phyloP scores from a whole-genome alignment of 2,113 vertebrate genomes.

The Tetrao urogallus region DNA sequence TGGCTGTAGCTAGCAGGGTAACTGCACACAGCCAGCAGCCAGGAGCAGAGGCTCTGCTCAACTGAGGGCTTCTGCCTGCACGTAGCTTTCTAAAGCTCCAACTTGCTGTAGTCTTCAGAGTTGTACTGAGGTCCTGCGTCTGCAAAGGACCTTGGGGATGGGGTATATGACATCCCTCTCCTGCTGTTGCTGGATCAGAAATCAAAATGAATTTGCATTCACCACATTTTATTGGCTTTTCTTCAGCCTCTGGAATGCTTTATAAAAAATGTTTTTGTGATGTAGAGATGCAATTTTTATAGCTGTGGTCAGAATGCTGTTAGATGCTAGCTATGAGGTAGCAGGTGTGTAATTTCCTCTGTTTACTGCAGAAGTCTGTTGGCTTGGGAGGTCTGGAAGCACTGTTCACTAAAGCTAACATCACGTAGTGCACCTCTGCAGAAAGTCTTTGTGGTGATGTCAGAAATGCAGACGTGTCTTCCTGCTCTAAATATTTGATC shows the following conservation, averaged over 20 bases:
- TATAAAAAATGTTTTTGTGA: neutral
- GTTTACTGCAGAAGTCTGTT: neutral
- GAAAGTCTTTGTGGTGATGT: neutral
- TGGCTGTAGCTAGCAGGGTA: neutral
- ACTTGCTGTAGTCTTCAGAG: neutral
- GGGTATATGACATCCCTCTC: neutral
- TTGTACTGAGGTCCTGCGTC: neutral
- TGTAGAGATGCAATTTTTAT: neutral
- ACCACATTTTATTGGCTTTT: neutral
- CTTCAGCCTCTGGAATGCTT: neutral
- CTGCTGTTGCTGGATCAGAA: neutral
- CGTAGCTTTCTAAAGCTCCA: neutral
- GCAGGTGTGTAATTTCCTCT: neutral
- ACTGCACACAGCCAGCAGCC: neutral
- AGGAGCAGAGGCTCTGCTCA: neutral
- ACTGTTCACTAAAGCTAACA: neutral
- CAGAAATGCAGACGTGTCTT: neutral
- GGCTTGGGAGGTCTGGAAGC: neutral
- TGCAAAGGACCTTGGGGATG: fast-evolving
- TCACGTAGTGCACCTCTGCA: neutral
- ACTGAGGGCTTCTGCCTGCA: neutral
- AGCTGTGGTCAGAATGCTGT: neutral
- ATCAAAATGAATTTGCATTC: neutral
- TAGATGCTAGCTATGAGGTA: neutral
- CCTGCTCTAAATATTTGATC: neutral